Evolutionary conservation across 1,140 invertebrate genomes (phyloP).

Genomic region (Eubasilissa regina): DNA sequence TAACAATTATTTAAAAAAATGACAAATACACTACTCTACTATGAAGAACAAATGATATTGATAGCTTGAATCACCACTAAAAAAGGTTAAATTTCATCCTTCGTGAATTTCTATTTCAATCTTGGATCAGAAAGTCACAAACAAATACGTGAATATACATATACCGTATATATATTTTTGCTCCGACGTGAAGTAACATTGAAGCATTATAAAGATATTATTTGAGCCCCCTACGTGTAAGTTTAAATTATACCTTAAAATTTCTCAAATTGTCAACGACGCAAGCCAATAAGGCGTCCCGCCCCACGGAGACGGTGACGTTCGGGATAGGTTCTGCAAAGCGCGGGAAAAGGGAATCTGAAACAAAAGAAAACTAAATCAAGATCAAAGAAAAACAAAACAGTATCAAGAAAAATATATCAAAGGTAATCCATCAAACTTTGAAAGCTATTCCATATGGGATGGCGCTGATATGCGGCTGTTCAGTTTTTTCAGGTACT

Average conservation of each 20-base stretch:
- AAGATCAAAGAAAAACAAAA: slow-evolving; percentile 34
- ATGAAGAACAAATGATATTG: too few species aligned
- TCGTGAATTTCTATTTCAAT: too few species aligned
- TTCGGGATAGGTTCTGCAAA: slow-evolving; percentile 94
- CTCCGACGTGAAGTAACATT: too few species aligned
- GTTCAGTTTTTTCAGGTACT: background rate
- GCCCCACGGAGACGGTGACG: slow-evolving; percentile 91
- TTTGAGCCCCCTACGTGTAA: too few species aligned
- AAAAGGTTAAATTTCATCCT: too few species aligned
- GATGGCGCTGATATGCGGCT: slow-evolving; percentile 16
- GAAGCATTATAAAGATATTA: too few species aligned
- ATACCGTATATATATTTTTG: too few species aligned
- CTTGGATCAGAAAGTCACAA: too few species aligned
- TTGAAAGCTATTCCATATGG: slow-evolving; percentile 30
- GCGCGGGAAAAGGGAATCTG: slow-evolving; percentile 75
- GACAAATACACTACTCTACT: too few species aligned
- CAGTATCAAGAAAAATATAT: slow-evolving; percentile 27
- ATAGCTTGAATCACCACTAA: too few species aligned
- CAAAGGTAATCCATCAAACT: slow-evolving; percentile 35
- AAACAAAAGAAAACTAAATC: slow-evolving; percentile 12
- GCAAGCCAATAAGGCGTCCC: slow-evolving; percentile 93
- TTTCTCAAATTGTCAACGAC: slow-evolving; percentile 92
- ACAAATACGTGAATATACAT: too few species aligned
- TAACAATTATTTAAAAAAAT: too few species aligned
- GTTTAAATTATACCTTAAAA: slow-evolving; percentile 86